Evolutionary conservation across 2,888 invertebrate genomes (phyloP).

Genomic region (Escarpia spicata): DNA sequence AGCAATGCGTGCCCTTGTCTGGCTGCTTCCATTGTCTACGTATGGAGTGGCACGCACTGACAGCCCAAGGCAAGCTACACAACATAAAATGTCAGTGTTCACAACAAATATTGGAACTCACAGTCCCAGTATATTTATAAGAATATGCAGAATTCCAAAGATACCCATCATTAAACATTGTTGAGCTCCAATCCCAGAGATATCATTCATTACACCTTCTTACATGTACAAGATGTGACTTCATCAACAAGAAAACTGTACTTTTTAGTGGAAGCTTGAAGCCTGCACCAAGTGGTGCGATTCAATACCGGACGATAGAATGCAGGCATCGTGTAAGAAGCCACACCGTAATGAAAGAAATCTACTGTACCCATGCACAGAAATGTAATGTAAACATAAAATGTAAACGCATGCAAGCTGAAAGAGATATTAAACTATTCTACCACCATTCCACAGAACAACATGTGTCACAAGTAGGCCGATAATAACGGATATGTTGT

Average conservation of each 20-base stretch:
- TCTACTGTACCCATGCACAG: not conserved
- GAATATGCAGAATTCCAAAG: not conserved
- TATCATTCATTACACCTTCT: not conserved
- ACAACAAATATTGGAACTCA: not conserved
- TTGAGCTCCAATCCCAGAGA: too few relatives aligned
- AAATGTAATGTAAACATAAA: not conserved
- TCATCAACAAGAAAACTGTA: not conserved
- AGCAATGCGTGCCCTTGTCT: not conserved
- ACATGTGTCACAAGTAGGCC: not conserved
- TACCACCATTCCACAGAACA: not conserved
- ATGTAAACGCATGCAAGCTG: not conserved
- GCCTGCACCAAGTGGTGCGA: not conserved
- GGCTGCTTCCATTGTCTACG: not conserved
- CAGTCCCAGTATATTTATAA: not conserved
- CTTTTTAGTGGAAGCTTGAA: not conserved
- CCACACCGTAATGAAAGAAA: not conserved
- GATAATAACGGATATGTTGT: not conserved
- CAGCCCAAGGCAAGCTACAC: not conserved
- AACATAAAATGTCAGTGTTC: not conserved
- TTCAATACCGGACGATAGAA: not conserved
- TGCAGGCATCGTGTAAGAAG: not conserved
- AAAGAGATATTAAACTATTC: not conserved
- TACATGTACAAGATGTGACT: not conserved
- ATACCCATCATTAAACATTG: too few relatives aligned
- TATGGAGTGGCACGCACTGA: not conserved